Conservation (phyloP, 2,888 invertebrate species). For the Hedychridium roseum region DNA sequence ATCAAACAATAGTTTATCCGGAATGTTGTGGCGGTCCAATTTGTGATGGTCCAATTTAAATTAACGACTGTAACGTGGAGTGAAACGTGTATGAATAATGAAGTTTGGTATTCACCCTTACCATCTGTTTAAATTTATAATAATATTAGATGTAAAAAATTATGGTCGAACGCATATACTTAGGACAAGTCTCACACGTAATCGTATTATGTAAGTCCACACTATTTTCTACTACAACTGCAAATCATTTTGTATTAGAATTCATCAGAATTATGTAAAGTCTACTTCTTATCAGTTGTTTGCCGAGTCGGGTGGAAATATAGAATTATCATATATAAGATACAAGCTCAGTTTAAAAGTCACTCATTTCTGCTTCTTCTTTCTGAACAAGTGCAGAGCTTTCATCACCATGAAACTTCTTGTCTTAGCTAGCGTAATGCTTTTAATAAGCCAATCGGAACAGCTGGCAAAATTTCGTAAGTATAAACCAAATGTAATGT, state of each 20-base stretch:
- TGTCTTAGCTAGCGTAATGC: not conserved
- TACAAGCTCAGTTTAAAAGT: not conserved
- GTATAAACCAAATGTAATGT: not conserved
- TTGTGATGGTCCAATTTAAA: too few relatives aligned
- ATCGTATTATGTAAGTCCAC: too few relatives aligned
- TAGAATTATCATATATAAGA: not conserved
- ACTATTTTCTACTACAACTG: too few relatives aligned
- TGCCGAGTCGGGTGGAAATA: not conserved
- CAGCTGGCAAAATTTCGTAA: not conserved
- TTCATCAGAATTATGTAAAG: too few relatives aligned
- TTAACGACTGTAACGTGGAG: too few relatives aligned
- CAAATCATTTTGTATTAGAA: too few relatives aligned
- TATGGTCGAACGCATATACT: too few relatives aligned
- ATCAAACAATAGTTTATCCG: slow-evolving; percentile 8
- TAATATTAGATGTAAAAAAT: too few relatives aligned
- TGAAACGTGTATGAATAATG: too few relatives aligned
- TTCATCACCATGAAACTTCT: not conserved
- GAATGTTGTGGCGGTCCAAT: slow-evolving; percentile 8
- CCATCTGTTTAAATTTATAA: too few relatives aligned
- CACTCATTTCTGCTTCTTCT: not conserved
- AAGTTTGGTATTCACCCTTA: too few relatives aligned
- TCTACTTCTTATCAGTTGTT: not conserved
- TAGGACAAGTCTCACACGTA: too few relatives aligned
- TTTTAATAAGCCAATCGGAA: not conserved
- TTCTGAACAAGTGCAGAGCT: not conserved